A percentile compares a stretch with the other conserved stretches of the same genome.
These are phyloP conservation scores for Ophion costatus DNA, from an alignment of 2,888 invertebrate species.

Conservation along the genomic window DNA sequence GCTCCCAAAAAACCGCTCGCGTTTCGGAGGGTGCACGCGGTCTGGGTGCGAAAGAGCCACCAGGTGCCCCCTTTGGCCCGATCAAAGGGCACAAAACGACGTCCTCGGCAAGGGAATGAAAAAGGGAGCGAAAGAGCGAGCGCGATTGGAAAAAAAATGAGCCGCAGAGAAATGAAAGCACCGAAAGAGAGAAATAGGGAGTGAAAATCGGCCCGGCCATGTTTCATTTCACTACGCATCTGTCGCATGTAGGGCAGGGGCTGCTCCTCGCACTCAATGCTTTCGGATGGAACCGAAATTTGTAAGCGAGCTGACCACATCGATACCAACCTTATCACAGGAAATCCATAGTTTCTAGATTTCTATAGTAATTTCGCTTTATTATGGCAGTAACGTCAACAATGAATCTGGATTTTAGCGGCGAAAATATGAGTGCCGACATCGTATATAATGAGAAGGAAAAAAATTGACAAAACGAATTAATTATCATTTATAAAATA, in stretches of 20 bases:
- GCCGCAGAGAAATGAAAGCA: constrained; percentile 46
- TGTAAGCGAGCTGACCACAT: too few relatives aligned
- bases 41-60: constrained; percentile 57
- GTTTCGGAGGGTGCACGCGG: constrained; percentile 50
- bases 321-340: too few relatives aligned
- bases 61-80: constrained; percentile 38
- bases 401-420: too few relatives aligned
- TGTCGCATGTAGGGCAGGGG: constrained; percentile 68
- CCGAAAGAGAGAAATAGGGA: constrained; percentile 59
- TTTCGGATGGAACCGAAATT: too few relatives aligned
- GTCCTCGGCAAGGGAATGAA: constrained; percentile 43
- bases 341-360: too few relatives aligned
- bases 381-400: too few relatives aligned
- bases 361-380: too few relatives aligned
- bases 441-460: too few relatives aligned
- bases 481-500: too few relatives aligned
- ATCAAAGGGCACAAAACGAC: constrained; percentile 47
- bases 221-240: constrained; percentile 73
- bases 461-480: too few relatives aligned
- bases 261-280: too few relatives aligned
- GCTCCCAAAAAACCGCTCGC: constrained; percentile 4
- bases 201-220: constrained; percentile 70
- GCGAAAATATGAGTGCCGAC: too few relatives aligned
- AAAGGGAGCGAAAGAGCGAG: constrained; percentile 36
- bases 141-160: constrained; percentile 43